These are phyloP conservation scores for Hemibagrus guttatus DNA, from an alignment of 2,797 vertebrate species.

Conservation along the genomic window DNA sequence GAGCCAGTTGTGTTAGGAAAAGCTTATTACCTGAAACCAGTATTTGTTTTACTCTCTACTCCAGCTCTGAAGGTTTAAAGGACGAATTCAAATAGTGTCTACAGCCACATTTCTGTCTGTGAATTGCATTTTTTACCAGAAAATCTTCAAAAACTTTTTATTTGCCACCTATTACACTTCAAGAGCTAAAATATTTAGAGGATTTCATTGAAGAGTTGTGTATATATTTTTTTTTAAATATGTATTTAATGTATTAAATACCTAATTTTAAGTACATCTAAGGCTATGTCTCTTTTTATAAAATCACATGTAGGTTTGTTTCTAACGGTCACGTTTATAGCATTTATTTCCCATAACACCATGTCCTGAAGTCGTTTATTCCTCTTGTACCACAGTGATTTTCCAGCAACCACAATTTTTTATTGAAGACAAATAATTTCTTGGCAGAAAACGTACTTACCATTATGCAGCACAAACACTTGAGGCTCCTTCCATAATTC, in stretches of 20 bases:
- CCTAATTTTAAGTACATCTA: not conserved
- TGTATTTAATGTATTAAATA: slow-evolving; percentile 32
- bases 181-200: slow-evolving; percentile 1
- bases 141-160: not conserved
- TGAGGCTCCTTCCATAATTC: not conserved
- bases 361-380: not conserved
- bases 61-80: not conserved
- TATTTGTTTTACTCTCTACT: not conserved
- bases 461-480: not conserved
- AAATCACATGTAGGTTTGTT: not conserved
- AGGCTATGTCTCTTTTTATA: not conserved
- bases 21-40: not conserved
- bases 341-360: not conserved
- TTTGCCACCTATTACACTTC: not conserved
- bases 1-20: not conserved
- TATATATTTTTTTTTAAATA: slow-evolving; percentile 28
- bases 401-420: not conserved
- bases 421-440: not conserved
- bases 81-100: not conserved
- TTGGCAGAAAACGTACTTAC: not conserved
- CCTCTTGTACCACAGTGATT: not conserved
- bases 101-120: not conserved
- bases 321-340: not conserved
- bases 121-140: not conserved
- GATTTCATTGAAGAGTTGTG: slow-evolving; percentile 12